Evolutionary conservation across 2,888 invertebrate species (phyloP), one percentile per base, ranked within the genome.

Genomic region (Latrodectus elegans): DNA sequence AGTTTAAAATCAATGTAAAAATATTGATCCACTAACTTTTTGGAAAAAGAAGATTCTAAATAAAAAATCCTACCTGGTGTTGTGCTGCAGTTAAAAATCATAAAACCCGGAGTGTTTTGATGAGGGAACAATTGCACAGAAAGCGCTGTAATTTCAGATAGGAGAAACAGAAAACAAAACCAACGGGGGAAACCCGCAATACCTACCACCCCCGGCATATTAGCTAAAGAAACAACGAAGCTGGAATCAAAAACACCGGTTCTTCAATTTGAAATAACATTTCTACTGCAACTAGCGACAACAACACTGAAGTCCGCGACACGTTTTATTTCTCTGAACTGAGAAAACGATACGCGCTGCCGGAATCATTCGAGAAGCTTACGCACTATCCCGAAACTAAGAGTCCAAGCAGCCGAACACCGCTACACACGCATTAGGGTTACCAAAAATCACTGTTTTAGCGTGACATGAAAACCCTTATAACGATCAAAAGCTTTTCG

Each of bases 21-120:
- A 72, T 65, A 78, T 12, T 15, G 22, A 52, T 75, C 60, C 38
- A 67, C 15, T 10, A 26, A 74, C 64, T 22, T 38, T 22, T 26
- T 26, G 4, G 64, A 64, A 72, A 53, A 11, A 22, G 78, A 70
- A 64, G 74, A 53, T 79, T 88, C 83, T 52, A 88, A 15, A 51
- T 77, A 82, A 77, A 78, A 88, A 38, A 15, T 38, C 75, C 78
- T 83, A 83, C 78, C 88, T 74, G 26, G 60, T 17, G 64, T 11
- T 6, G 67, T 26, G 67, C 88, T 84, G 72, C 73, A 49, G 51
- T 84, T 84, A 73, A 88, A 84, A 22, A 84, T 9, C 70, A 80
- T 64, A 49, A 14, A 55, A 9, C 88, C 88, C 15, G 84, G 76
- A n/a, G 64, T 79, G 72, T 88, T 84, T 14, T 84, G 70, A n/a